Conservation (phyloP, 2,888 invertebrate genomes). For the Trachelus stipa region DNA sequence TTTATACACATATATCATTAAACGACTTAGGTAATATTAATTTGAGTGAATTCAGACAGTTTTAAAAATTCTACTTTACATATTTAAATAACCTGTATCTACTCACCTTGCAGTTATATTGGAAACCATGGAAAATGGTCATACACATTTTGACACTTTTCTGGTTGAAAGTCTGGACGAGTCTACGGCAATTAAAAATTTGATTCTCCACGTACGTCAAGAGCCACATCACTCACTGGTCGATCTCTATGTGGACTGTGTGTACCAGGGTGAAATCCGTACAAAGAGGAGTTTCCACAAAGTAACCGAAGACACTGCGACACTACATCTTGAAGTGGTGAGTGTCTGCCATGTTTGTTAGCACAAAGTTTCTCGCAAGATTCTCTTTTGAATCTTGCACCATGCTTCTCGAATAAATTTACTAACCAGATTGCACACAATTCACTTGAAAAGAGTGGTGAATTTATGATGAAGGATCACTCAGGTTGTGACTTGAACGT, state of each 20-base stretch:
- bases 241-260: slow-evolving; percentile 76
- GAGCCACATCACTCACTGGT: slow-evolving; percentile 71
- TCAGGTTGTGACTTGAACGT: not conserved
- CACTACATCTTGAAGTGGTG: slow-evolving; percentile 61
- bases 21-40: too few relatives aligned
- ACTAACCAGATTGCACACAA: not conserved
- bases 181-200: slow-evolving; percentile 70
- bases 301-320: slow-evolving; percentile 51
- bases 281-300: slow-evolving; percentile 60
- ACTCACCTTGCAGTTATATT: slow-evolving; percentile 71
- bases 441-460: not conserved
- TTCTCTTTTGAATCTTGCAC: not conserved
- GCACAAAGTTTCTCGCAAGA: not conserved
- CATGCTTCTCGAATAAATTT: not conserved
- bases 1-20: too few relatives aligned
- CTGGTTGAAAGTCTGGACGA: slow-evolving; percentile 71
- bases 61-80: not conserved
- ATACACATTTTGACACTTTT: slow-evolving; percentile 73
- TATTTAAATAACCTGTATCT: not conserved
- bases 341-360: slow-evolving; percentile 33
- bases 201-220: slow-evolving; percentile 71
- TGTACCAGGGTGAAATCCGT: slow-evolving; percentile 73
- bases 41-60: not conserved
- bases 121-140: slow-evolving; percentile 72
- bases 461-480: not conserved